These are phyloP conservation scores for Capitulum mitella DNA, from an alignment of 2,888 invertebrate species.

Conservation along the genomic window DNA sequence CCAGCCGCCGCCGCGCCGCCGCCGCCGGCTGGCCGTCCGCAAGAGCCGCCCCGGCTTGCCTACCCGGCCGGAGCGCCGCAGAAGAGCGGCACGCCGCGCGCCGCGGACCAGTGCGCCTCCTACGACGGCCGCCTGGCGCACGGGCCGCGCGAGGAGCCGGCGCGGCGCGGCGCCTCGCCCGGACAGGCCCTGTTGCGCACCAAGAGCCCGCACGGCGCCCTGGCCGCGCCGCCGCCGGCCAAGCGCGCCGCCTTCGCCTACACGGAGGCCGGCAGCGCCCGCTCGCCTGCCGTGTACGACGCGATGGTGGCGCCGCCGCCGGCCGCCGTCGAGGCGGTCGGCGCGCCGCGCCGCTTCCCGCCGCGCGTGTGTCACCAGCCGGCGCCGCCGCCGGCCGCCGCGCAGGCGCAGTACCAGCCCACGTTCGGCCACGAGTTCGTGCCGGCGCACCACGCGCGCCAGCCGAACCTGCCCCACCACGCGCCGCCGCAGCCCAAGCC, in stretches of 20 bases:
- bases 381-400: background rate
- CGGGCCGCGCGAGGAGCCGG: background rate
- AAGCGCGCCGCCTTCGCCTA: background rate
- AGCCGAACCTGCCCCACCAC: background rate
- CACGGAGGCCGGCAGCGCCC: background rate
- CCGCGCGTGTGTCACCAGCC: background rate
- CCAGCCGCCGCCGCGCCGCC: background rate
- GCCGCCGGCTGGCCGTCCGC: too few species aligned
- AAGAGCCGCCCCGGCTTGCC: background rate
- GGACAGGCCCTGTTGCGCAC: background rate
- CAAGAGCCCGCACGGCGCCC: background rate
- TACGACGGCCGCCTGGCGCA: too few species aligned
- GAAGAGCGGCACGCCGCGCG: too few species aligned
- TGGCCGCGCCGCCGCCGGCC: background rate
- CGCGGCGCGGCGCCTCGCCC: background rate
- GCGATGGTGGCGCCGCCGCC: background rate
- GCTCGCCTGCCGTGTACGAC: background rate
- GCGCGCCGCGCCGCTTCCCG: background rate
- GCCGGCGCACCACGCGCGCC: background rate
- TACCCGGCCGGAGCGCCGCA: background rate
- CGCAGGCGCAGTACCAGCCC: background rate
- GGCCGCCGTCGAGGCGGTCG: background rate
- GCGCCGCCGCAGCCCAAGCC: background rate
- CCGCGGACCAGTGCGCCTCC: too few species aligned
- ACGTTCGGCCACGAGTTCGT: background rate